Evolutionary conservation across 2,888 invertebrate species (phyloP), one percentile per base, ranked within the genome.

Genomic region (Parascotia fuliginaria): DNA sequence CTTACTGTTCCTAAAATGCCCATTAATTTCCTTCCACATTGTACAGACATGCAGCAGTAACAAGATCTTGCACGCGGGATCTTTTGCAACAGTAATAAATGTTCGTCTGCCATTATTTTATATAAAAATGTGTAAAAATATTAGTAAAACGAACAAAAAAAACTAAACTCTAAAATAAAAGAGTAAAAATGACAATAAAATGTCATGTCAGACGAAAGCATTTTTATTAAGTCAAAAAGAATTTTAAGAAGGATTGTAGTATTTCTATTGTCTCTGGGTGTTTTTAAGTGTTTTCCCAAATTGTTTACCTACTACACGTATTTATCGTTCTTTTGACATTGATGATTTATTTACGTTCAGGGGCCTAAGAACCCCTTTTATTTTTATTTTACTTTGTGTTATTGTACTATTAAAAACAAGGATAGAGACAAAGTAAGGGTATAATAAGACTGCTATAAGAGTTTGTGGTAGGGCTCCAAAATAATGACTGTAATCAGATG

Each of bases 1-100:
- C 71, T 70, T 61, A 72, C 71, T 32, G 66, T 68, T 51, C 72
- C 73, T 42, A 65, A 41, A 38, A 64, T 51, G 14, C 56, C 57
- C 11, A 71, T 48, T 34, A 73, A 53, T 36, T 51, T 60, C n/a
- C 39, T 42, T 29, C 72, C 73, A 12, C 54, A 70, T 36, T 54
- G 59, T n/a, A 64, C 6, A 43, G 56, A 57, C 14, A 65, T 12
- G 46, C 47, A 59, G 16, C 39, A 43, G 16, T 42, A 49, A 54
- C 42, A 57, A 12, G 44, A 19, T 29, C 32, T 29, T 1, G 32
- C n/a, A n/a, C 48, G 13, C 4, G 51, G 46, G 14, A 57, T 47
- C 22, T 56, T 50, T 22, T 59, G 42, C 5, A 63, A 6, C 6
- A 57, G 13, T 1, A 52, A 15, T 13, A 60, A 43, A 7, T 31